These are phyloP conservation scores for Oostethus manadensis DNA, from an alignment of 2,113 vertebrate species.

Conservation along the genomic window DNA sequence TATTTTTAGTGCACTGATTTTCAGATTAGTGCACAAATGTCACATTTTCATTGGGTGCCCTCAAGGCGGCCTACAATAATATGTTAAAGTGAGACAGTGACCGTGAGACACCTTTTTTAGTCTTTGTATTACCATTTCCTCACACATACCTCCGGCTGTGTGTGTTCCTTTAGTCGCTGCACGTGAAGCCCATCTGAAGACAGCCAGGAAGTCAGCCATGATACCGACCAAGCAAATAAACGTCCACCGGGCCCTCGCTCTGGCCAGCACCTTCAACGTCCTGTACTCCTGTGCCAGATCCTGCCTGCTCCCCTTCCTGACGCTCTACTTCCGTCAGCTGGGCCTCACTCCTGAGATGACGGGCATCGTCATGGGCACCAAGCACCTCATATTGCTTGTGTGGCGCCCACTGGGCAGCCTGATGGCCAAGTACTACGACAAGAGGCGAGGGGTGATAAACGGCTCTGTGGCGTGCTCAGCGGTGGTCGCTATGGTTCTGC, in stretches of 20 bases:
- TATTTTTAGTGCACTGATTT: too few relatives aligned
- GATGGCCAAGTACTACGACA: slow-evolving; percentile 69
- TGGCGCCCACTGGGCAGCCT: slow-evolving; percentile 73
- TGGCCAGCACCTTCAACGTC: slow-evolving; percentile 76
- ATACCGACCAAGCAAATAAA: slow-evolving; percentile 79
- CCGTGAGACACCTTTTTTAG: not conserved
- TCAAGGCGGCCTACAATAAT: not conserved
- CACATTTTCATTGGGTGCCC: not conserved
- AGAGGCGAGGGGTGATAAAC: slow-evolving; percentile 66
- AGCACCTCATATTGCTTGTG: slow-evolving; percentile 65
- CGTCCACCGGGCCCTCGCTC: slow-evolving; percentile 68
- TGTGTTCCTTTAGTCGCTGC: slow-evolving; percentile 12
- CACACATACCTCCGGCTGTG: not conserved
- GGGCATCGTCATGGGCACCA: slow-evolving; percentile 76
- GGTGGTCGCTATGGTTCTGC: slow-evolving; percentile 65
- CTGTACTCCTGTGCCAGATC: slow-evolving; percentile 69
- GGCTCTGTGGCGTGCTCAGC: slow-evolving; percentile 71
- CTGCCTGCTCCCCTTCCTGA: slow-evolving; percentile 82
- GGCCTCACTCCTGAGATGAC: slow-evolving; percentile 76
- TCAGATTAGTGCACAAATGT: not conserved
- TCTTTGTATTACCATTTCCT: not conserved
- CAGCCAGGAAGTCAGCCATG: slow-evolving; percentile 57
- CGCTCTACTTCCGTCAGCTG: slow-evolving; percentile 80
- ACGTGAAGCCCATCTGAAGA: slow-evolving; percentile 10
- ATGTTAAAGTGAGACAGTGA: too few relatives aligned